A percentile compares a stretch with the other conserved stretches of the same genome.
These are phyloP conservation scores for Laspeyria flexula DNA, from an alignment of 2,888 invertebrate genomes.

Conservation along the genomic window DNA sequence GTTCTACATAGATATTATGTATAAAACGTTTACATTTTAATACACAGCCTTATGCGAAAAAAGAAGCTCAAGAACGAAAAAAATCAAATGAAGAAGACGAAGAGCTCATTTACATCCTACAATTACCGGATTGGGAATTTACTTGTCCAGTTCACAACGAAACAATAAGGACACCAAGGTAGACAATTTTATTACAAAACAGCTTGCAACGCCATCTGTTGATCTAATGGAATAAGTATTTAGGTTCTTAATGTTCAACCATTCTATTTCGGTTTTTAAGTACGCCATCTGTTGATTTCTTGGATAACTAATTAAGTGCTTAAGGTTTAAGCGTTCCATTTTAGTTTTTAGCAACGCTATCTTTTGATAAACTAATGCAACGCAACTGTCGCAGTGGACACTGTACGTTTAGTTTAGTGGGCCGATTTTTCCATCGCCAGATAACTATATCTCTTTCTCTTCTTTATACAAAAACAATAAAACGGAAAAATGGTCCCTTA, in stretches of 20 bases:
- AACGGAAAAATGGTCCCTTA: too few species aligned
- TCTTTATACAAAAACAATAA: too few species aligned
- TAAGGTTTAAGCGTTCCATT: too few species aligned
- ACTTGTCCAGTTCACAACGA: conserved; percentile 73
- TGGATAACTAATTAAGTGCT: background rate
- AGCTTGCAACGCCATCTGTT: background rate
- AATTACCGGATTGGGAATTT: conserved; percentile 76
- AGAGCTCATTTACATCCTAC: conserved; percentile 77
- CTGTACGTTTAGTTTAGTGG: too few species aligned
- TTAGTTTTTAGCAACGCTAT: conserved; percentile 9
- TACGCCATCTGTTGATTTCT: background rate
- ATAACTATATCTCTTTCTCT: too few species aligned
- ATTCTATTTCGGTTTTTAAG: too few species aligned
- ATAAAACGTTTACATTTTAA: background rate
- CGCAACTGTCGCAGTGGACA: too few species aligned
- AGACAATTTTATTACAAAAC: background rate
- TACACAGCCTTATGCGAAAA: conserved; percentile 72
- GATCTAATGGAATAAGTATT: too few species aligned
- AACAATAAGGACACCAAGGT: conserved; percentile 75
- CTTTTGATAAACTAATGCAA: conserved; percentile 3
- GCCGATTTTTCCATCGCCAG: too few species aligned
- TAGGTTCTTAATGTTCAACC: too few species aligned
- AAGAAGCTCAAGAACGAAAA: conserved; percentile 56
- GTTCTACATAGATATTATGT: too few species aligned
- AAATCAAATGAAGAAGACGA: conserved; percentile 68